Percentiles rank a stretch among this genome's conserved stretches.
These are phyloP conservation scores for Branchellion lobata DNA, from an alignment of 2,888 invertebrate genomes.

Conservation along the genomic window DNA sequence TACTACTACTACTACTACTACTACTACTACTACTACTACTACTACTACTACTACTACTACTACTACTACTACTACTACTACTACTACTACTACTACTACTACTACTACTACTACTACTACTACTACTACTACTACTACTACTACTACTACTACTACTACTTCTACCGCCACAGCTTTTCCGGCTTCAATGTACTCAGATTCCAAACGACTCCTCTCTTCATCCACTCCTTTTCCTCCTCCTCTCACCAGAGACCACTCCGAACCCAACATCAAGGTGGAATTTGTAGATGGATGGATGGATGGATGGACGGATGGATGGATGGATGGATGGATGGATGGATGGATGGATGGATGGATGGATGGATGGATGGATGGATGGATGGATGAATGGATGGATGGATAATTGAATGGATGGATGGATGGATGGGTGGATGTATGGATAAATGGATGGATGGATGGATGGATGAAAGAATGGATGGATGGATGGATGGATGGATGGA, in stretches of 20 bases:
- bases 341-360: slow-evolving; percentile 24
- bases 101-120: too few relatives aligned
- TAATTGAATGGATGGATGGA: slow-evolving; percentile 8
- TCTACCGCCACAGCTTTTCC: slow-evolving; percentile 18
- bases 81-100: too few relatives aligned
- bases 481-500: too few relatives aligned
- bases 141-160: too few relatives aligned
- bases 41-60: too few relatives aligned
- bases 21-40: too few relatives aligned
- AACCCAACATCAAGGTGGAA: slow-evolving; percentile 28
- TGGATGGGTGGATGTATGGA: background rate
- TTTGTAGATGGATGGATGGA: slow-evolving; percentile 16
- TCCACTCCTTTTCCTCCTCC: slow-evolving; percentile 24
- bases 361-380: slow-evolving; percentile 23
- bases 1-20: too few relatives aligned
- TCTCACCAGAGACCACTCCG: slow-evolving; percentile 22
- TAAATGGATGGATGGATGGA: background rate
- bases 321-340: slow-evolving; percentile 23
- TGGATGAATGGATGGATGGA: slow-evolving; percentile 23
- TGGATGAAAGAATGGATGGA: too few relatives aligned
- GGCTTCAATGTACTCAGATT: slow-evolving; percentile 21
- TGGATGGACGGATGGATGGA: slow-evolving; percentile 24
- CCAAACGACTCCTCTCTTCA: slow-evolving; percentile 25
- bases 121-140: too few relatives aligned
- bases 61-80: too few relatives aligned